A percentile compares a stretch with the other conserved stretches of the same genome.
These are phyloP conservation scores for Epinotia nisella DNA, from an alignment of 2,888 invertebrate species.

Conservation along the genomic window DNA sequence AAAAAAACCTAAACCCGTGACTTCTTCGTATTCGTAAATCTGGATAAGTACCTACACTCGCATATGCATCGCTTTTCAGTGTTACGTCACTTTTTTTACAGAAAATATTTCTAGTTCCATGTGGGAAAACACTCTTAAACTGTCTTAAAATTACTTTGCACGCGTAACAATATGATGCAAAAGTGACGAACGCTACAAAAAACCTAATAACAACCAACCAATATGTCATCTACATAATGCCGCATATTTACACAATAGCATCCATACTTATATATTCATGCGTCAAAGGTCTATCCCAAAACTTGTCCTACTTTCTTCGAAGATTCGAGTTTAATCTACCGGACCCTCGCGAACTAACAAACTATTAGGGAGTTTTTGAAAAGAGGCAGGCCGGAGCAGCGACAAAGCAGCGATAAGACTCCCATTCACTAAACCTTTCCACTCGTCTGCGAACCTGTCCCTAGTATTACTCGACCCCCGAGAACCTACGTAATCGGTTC, in stretches of 20 bases:
- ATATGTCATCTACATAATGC: constrained; percentile 16
- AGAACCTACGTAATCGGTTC: not conserved
- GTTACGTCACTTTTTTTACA: too few relatives aligned
- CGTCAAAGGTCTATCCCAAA: constrained; percentile 37
- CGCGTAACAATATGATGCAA: too few relatives aligned
- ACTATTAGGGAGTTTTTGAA: constrained; percentile 59
- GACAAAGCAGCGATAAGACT: constrained; percentile 71
- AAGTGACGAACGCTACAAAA: not conserved
- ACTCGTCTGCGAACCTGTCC: not conserved
- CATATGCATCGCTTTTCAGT: too few relatives aligned
- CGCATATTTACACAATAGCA: constrained; percentile 28
- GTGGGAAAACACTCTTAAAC: too few relatives aligned
- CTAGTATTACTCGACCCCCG: not conserved
- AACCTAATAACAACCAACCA: not conserved
- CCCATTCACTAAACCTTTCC: not conserved
- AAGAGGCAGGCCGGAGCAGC: constrained; percentile 55
- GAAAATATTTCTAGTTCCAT: too few relatives aligned
- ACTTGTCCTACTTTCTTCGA: constrained; percentile 40
- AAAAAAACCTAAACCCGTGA: too few relatives aligned
- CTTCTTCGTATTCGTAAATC: not conserved
- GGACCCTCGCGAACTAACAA: constrained; percentile 46
- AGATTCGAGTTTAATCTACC: constrained; percentile 45
- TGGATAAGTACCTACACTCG: too few relatives aligned
- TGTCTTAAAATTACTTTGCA: too few relatives aligned
- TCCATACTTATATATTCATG: constrained; percentile 35